Evolutionary conservation across 2,113 vertebrate genomes (phyloP).

Genomic region (Genyomyrus donnyi): DNA sequence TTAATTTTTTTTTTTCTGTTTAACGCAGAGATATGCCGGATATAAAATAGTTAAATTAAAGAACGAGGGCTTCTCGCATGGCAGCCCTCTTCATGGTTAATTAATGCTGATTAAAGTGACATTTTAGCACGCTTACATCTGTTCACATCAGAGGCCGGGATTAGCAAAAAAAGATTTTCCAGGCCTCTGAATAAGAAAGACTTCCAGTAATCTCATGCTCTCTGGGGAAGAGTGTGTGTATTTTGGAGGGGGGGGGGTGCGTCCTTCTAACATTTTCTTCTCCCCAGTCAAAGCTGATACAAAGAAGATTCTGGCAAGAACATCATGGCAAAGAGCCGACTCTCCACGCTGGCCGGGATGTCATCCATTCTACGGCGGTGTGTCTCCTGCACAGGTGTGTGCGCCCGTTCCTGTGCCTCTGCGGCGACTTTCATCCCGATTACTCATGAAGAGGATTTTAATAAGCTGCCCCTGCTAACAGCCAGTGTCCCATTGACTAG

Average conservation of each 20-base stretch:
- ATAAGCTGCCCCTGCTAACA: not conserved
- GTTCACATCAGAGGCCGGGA: constrained; percentile 55
- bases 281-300: constrained; percentile 17
- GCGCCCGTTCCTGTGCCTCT: not conserved
- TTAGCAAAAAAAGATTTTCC: constrained; percentile 39
- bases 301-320: not conserved
- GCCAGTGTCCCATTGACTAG: not conserved
- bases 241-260: not conserved
- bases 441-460: not conserved
- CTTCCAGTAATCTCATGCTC: constrained; percentile 25
- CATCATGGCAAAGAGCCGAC: not conserved
- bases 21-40: not conserved
- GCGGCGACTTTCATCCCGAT: not conserved
- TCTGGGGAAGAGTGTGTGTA: constrained; percentile 4
- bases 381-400: not conserved
- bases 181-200: constrained; percentile 27
- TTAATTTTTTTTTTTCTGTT: not conserved
- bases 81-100: constrained; percentile 50
- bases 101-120: constrained; percentile 62
- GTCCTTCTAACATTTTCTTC: constrained; percentile 21
- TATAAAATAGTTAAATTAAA: constrained; percentile 26
- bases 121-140: constrained; percentile 47
- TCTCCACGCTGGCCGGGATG: not conserved
- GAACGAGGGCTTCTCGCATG: constrained; percentile 36
- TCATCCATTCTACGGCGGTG: constrained; percentile 2